Percentiles rank a stretch among this genome's conserved stretches.
Evolutionary conservation across 2,113 vertebrate genomes (phyloP).

Genomic region (Cyphomyrus discorhynchus): DNA sequence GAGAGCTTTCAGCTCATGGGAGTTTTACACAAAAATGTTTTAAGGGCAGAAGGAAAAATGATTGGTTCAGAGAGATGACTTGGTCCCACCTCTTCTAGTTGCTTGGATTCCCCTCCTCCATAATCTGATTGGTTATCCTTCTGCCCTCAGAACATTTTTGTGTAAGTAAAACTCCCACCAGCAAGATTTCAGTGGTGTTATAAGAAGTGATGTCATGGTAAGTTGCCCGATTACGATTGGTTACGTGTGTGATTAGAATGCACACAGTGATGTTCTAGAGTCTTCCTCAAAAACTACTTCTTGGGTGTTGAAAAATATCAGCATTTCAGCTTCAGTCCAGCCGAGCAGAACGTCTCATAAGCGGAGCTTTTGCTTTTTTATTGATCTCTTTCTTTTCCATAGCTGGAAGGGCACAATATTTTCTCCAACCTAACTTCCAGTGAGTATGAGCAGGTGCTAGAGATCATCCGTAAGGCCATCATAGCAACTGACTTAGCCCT

Average conservation of each 20-base stretch:
- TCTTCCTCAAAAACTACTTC: background rate
- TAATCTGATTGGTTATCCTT: background rate
- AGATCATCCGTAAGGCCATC: conserved; percentile 98
- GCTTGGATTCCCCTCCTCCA: background rate
- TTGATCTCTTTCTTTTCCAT: conserved; percentile 76
- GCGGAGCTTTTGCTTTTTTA: conserved; percentile 74
- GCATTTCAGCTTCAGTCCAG: conserved; percentile 42
- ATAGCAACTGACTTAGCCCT: conserved; percentile 95
- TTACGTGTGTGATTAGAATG: background rate
- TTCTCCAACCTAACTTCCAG: conserved; percentile 95
- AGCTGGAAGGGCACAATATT: conserved; percentile 99
- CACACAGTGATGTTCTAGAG: background rate
- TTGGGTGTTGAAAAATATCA: background rate
- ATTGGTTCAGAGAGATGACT: background rate
- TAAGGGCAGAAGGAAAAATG: background rate
- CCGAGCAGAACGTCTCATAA: conserved; percentile 45
- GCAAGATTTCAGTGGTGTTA: background rate
- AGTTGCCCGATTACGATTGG: background rate
- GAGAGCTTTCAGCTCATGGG: background rate
- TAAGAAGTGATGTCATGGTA: background rate
- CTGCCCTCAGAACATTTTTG: background rate
- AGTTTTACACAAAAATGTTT: background rate
- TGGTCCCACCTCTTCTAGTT: background rate
- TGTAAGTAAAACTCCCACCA: background rate
- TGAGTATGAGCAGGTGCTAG: conserved; percentile 94